Evolutionary conservation across 2,888 invertebrate species (phyloP).

Genomic region (Patella depressa): DNA sequence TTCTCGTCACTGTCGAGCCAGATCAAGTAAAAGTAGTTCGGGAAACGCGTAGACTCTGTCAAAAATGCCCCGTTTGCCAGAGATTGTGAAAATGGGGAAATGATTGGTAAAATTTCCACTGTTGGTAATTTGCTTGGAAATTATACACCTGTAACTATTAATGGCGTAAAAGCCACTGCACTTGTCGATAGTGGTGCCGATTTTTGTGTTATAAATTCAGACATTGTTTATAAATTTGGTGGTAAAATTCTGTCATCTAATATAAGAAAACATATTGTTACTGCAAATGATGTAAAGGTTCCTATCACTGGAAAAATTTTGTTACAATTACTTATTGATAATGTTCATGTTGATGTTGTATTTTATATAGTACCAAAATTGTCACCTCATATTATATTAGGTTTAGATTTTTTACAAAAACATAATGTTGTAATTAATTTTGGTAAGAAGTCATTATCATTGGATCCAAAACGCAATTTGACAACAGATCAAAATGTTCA

Average conservation of each 20-base stretch:
- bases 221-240: neutral
- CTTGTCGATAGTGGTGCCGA: slow-evolving; percentile 11
- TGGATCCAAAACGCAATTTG: slow-evolving; percentile 6
- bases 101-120: neutral
- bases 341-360: neutral
- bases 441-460: slow-evolving; percentile 7
- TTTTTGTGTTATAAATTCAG: neutral
- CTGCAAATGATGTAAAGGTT: slow-evolving; percentile 3
- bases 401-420: slow-evolving; percentile 11
- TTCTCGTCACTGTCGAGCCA: neutral
- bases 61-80: no score
- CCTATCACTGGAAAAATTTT: slow-evolving; percentile 5
- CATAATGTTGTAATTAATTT: slow-evolving; percentile 12
- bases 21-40: no score
- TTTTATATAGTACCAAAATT: slow-evolving; percentile 14
- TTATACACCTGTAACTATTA: neutral
- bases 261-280: neutral
- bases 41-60: no score
- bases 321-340: slow-evolving; percentile 5
- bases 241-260: neutral
- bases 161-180: neutral
- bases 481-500: neutral
- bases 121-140: neutral
- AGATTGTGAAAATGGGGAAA: no score
- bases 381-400: slow-evolving; percentile 15